Base-by-base conservation (phyloP, 2,113 vertebrate species). In the Proteles cristata region DNA sequence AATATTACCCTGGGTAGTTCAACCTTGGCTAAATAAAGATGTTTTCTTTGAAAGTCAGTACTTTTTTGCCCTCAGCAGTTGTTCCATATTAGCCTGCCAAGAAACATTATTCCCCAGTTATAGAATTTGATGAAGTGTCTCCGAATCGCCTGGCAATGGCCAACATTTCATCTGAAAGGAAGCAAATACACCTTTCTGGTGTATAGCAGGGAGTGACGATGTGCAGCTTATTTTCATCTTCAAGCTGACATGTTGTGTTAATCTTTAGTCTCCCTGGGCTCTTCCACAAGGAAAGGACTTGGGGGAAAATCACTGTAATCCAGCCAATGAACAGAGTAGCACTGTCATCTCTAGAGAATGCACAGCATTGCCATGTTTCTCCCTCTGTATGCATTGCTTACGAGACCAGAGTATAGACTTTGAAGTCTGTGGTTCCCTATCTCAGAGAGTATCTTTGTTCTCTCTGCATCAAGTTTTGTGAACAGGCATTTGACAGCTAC, bases 1-100 rank as follows among this genome's bases (percentile, higher is more conserved):
- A 94, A 96, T 69, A 74, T 10, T 55, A 48, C 87, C 63, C 23
- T 45, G 33, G 73, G 83, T 73, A n/a, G 5, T 83, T 83, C 33
- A 65, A 14, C 43, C 48, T 71, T 71, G 84, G 68, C 92, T 83
- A 50, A 74, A 65, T 65, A 94, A 93, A 84, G 45, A 48, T 53
- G 26, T 93, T 90, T 84, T 63, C 66, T 89, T 91, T 94, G 81
- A 31, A 97, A 79, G 50, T 43, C 39, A 82, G 21, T 73, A 26
- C 31, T 97, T 31, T 83, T 31, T 74, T 84, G 8, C 73, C 73
- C 25, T 86, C 63, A 25, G 0, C 90, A 76, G 79, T 82, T 48
- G 79, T 69, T 93, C 31, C 85, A 14, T 19, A 69, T 73, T 8
- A 74, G 11, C 68, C 63, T 50, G 68, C 71, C 58, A 82, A 87